Evolutionary conservation across 2,888 invertebrate genomes (phyloP).

Genomic region (Drosophila subquinaria): DNA sequence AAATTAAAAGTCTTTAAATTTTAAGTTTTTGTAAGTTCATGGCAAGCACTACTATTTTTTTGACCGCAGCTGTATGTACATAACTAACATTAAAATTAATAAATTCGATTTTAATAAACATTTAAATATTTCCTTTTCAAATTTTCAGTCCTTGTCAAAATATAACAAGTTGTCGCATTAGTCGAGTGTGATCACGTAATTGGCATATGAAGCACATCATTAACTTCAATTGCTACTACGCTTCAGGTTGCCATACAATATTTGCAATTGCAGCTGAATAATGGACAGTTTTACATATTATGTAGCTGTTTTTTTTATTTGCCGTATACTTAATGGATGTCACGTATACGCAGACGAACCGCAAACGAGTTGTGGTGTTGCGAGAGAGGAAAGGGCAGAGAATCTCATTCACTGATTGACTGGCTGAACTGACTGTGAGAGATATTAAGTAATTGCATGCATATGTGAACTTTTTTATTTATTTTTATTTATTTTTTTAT

Average conservation of each 20-base stretch:
- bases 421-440: constrained; percentile 31
- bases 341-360: constrained; percentile 43
- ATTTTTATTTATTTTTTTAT: background rate
- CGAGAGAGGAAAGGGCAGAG: background rate
- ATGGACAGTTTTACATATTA: constrained; percentile 16
- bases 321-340: constrained; percentile 50
- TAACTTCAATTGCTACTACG: background rate
- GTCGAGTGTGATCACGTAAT: constrained; percentile 18
- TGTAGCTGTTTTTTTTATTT: constrained; percentile 1
- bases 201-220: constrained; percentile 16
- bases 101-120: no score
- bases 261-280: constrained; percentile 26
- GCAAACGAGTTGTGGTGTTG: constrained; percentile 57
- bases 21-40: no score
- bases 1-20: no score
- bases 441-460: constrained; percentile 72
- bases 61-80: no score
- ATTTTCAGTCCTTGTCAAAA: background rate
- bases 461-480: constrained; percentile 4
- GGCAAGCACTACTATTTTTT: no score
- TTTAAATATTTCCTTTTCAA: background rate
- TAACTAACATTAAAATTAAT: no score
- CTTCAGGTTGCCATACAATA: constrained; percentile 15
- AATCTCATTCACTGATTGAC: constrained; percentile 30
- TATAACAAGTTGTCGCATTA: constrained; percentile 14